Evolutionary conservation across 1,140 invertebrate species (phyloP).

Genomic region (Magallana ariakensis): DNA sequence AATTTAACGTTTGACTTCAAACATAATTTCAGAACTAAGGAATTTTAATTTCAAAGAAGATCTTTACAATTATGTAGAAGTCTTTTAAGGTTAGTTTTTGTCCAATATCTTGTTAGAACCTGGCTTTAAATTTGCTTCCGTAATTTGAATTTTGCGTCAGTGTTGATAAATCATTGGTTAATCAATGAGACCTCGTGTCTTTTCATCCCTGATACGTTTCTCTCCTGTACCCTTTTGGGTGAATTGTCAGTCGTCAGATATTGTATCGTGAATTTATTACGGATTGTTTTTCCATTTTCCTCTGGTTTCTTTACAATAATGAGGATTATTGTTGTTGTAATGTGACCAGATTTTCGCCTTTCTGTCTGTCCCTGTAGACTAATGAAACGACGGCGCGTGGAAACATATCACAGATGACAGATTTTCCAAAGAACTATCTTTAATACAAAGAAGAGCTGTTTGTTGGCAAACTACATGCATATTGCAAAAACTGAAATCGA

Average conservation of each 20-base stretch:
- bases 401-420: background rate
- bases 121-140: too few relatives aligned
- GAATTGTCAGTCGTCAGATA: background rate
- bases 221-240: background rate
- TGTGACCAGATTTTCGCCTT: background rate
- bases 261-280: background rate
- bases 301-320: conserved; percentile 4
- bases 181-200: background rate
- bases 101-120: too few relatives aligned
- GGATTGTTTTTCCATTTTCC: background rate
- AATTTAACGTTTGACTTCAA: too few relatives aligned
- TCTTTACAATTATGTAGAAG: too few relatives aligned
- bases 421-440: background rate
- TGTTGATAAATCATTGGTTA: too few relatives aligned
- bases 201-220: background rate
- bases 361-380: background rate
- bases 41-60: too few relatives aligned
- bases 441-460: background rate
- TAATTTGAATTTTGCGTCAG: too few relatives aligned
- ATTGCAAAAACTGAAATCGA: too few relatives aligned
- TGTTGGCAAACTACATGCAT: background rate
- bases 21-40: too few relatives aligned
- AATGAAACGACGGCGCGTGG: background rate
- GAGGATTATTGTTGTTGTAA: background rate
- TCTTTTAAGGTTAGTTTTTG: too few relatives aligned